phyloP scores from a whole-genome alignment of 2,113 vertebrate species.

The Tiliqua scincoides region DNA sequence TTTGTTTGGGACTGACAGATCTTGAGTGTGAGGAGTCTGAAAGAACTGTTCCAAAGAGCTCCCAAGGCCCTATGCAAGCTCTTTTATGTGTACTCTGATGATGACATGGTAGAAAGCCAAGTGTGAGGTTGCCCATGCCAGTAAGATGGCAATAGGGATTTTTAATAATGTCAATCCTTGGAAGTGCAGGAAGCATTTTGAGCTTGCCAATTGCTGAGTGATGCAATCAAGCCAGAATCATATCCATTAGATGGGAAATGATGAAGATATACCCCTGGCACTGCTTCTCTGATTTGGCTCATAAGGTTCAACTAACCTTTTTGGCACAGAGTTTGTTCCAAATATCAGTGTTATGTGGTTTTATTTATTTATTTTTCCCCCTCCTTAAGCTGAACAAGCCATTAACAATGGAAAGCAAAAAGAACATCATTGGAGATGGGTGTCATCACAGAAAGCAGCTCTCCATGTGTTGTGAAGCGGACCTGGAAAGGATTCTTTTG shows the following conservation, averaged over 20 bases:
- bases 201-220: not conserved
- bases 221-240: conserved; percentile 6
- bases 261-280: not conserved
- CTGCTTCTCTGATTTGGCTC: not conserved
- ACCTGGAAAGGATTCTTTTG: not conserved
- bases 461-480: not conserved
- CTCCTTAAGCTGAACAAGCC: not conserved
- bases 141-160: not conserved
- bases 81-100: not conserved
- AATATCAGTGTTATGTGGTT: not conserved
- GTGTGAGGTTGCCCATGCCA: not conserved
- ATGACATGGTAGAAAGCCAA: not conserved
- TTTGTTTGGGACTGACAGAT: not conserved
- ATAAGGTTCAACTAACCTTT: not conserved
- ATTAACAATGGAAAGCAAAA: conserved; percentile 13
- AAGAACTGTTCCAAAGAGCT: not conserved
- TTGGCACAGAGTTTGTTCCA: conserved; percentile 9
- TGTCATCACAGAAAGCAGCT: not conserved
- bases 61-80: not conserved
- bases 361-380: not conserved
- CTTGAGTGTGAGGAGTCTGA: not conserved
- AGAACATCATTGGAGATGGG: not conserved
- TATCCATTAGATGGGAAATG: conserved; percentile 32
- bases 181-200: conserved; percentile 39
- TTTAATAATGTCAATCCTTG: not conserved